Percentiles rank a stretch among this genome's conserved stretches.
Evolutionary conservation across 2,888 invertebrate species (phyloP).

Genomic region (Zelleria hepariella): DNA sequence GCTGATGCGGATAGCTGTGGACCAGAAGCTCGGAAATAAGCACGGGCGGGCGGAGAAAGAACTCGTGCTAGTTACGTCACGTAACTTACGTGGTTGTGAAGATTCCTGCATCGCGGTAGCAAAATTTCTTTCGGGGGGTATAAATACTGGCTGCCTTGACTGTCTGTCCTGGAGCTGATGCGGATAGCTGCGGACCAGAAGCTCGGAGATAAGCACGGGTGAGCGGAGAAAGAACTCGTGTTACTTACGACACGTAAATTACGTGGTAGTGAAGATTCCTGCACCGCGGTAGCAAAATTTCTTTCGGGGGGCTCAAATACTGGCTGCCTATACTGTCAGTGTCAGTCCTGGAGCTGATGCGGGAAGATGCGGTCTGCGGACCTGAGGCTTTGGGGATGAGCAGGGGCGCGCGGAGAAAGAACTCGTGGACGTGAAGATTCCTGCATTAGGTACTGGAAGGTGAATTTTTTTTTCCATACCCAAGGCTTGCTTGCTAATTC

Average conservation of each 20-base stretch:
- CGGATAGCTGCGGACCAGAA: conserved; percentile 81
- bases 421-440: too few relatives aligned
- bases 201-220: conserved; percentile 71
- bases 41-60: conserved; percentile 72
- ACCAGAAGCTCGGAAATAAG: conserved; percentile 77
- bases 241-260: too few relatives aligned
- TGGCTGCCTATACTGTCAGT: conserved; percentile 79
- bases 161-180: too few relatives aligned
- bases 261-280: too few relatives aligned
- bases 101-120: background rate
- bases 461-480: too few relatives aligned
- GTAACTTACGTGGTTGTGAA: conserved; percentile 39
- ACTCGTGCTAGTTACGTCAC: too few relatives aligned
- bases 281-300: too few relatives aligned
- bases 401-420: conserved; percentile 72
- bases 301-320: too few relatives aligned
- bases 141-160: too few relatives aligned
- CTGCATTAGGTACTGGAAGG: too few relatives aligned
- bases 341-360: conserved; percentile 82
- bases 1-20: conserved; percentile 81
- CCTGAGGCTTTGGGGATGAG: conserved; percentile 78
- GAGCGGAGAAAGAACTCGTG: conserved; percentile 73
- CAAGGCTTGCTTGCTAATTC: too few relatives aligned
- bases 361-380: conserved; percentile 82
- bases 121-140: too few relatives aligned